Conservation (phyloP, 2,113 vertebrate genomes). For the Burhinus bistriatus region DNA sequence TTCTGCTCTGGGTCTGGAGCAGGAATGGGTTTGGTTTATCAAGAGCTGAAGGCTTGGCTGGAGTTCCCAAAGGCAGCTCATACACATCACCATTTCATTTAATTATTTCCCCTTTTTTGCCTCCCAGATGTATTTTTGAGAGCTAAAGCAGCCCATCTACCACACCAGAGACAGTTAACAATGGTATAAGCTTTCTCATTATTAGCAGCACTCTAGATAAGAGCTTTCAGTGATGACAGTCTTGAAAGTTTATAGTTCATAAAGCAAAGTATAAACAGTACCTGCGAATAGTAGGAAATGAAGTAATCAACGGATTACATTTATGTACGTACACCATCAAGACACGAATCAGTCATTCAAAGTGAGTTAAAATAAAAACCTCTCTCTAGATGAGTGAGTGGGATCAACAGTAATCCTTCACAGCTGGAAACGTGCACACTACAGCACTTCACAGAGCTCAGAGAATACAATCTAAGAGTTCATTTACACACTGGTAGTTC, state of each 20-base stretch:
- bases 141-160: neutral
- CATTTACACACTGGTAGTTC: neutral
- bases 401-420: constrained; percentile 14
- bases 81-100: neutral
- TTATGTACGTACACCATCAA: neutral
- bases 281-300: neutral
- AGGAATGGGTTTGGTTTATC: neutral
- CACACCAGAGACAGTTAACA: neutral
- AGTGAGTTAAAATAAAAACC: neutral
- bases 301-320: neutral
- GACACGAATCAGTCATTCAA: neutral
- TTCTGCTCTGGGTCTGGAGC: neutral
- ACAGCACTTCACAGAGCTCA: neutral
- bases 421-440: neutral
- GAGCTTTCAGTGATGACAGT: neutral
- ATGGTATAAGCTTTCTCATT: neutral
- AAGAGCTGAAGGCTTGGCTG: neutral
- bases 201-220: neutral
- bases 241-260: neutral
- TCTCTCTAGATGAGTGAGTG: neutral
- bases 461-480: neutral
- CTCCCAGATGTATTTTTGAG: neutral
- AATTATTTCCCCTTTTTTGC: neutral
- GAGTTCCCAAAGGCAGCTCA: neutral
- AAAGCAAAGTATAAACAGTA: neutral